phyloP scores from a whole-genome alignment of 2,888 invertebrate genomes.

The Cheilosia vulpina region DNA sequence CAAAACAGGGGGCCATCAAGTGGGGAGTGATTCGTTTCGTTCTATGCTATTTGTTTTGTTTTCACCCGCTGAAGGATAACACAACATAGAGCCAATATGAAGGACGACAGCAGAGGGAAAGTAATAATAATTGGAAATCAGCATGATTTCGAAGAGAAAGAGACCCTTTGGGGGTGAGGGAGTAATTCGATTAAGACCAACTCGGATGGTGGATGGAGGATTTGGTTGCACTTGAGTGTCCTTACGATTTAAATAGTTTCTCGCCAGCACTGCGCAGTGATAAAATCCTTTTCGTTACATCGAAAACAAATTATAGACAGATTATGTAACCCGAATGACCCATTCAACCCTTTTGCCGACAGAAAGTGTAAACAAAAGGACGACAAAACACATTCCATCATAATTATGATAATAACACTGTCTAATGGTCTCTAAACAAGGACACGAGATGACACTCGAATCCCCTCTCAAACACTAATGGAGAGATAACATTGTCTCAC shows the following conservation, averaged over 20 bases:
- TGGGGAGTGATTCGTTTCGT: conserved; percentile 55
- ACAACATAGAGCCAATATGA: conserved; percentile 15
- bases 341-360: neutral
- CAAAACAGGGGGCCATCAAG: conserved; percentile 36
- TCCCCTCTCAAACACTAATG: neutral
- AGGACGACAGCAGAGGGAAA: conserved; percentile 35
- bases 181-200: conserved; percentile 61
- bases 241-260: conserved; percentile 16
- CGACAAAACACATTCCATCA: conserved; percentile 62
- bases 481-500: conserved; percentile 45
- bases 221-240: conserved; percentile 44
- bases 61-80: conserved; percentile 43
- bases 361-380: conserved; percentile 49
- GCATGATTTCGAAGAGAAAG: conserved; percentile 42
- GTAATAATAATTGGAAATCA: conserved; percentile 73
- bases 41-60: conserved; percentile 56
- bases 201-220: neutral
- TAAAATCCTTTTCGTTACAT: conserved; percentile 48
- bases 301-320: conserved; percentile 63
- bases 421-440: conserved; percentile 58
- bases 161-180: neutral
- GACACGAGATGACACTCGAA: conserved; percentile 33
- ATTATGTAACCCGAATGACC: conserved; percentile 60
- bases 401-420: conserved; percentile 59
- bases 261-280: conserved; percentile 3